These are phyloP conservation scores for Stegodyphus mimosarum DNA, from an alignment of 1,140 invertebrate genomes.

Conservation along the genomic window DNA sequence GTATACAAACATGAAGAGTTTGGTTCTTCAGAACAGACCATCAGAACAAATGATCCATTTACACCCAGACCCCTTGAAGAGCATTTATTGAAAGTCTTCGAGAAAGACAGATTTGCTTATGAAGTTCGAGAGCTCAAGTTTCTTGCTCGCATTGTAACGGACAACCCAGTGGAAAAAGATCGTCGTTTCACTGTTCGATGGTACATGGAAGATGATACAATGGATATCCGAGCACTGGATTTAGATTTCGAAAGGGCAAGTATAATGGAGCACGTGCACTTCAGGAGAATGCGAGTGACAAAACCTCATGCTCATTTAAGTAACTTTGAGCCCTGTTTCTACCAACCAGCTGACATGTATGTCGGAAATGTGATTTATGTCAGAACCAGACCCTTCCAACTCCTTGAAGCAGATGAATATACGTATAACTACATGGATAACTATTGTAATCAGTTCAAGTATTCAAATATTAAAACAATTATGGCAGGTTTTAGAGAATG, in stretches of 20 bases:
- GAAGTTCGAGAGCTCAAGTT: slow-evolving; percentile 31
- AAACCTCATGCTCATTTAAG: slow-evolving; percentile 4
- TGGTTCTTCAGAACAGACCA: slow-evolving; percentile 9
- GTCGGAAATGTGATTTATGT: slow-evolving; percentile 32
- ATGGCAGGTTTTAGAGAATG: slow-evolving; percentile 4
- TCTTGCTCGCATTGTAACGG: slow-evolving; percentile 16
- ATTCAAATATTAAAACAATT: slow-evolving; percentile 29
- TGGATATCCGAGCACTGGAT: slow-evolving; percentile 26
- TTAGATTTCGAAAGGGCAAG: neutral
- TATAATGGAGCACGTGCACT: slow-evolving; percentile 1
- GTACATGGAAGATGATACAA: slow-evolving; percentile 40
- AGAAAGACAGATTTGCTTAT: slow-evolving; percentile 14
- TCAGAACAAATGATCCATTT: slow-evolving; percentile 16
- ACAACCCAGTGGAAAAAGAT: slow-evolving; percentile 20
- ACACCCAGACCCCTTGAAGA: neutral
- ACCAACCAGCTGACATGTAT: slow-evolving; percentile 8
- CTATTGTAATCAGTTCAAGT: slow-evolving; percentile 25
- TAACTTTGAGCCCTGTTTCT: slow-evolving; percentile 18
- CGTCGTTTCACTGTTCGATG: slow-evolving; percentile 11
- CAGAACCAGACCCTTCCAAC: neutral
- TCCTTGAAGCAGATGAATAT: slow-evolving; percentile 42
- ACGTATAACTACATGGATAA: slow-evolving; percentile 45
- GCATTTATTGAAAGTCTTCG: slow-evolving; percentile 7
- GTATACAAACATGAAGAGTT: slow-evolving; percentile 16
- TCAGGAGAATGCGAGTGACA: slow-evolving; percentile 15